Conservation (phyloP, 2,797 vertebrate species). For the Cryptoprocta ferox region DNA sequence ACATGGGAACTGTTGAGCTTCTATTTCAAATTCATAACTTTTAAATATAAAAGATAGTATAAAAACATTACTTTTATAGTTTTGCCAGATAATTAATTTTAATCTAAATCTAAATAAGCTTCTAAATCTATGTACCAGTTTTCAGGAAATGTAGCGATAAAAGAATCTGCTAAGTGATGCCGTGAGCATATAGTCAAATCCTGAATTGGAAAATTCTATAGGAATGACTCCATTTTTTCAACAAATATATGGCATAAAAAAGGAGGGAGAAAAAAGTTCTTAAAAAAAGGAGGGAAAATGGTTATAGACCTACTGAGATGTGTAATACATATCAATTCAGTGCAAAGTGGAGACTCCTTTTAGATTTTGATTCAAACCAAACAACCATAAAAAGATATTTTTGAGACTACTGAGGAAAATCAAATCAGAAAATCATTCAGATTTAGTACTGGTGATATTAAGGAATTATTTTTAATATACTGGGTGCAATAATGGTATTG, state of each 20-base stretch:
- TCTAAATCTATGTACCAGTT: conserved; percentile 24
- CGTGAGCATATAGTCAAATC: background rate
- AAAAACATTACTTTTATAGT: background rate
- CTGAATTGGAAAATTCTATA: background rate
- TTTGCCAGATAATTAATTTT: conserved; percentile 9
- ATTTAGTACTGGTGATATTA: background rate
- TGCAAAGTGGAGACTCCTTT: background rate
- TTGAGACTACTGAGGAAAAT: conserved; percentile 25
- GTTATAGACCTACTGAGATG: background rate
- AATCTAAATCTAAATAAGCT: conserved; percentile 47
- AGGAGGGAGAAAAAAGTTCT: background rate
- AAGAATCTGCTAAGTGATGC: background rate
- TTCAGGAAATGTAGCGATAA: background rate
- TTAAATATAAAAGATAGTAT: background rate
- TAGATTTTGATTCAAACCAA: conserved; percentile 19
- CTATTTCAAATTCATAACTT: conserved; percentile 38
- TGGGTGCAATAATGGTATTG: background rate
- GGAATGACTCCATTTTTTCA: background rate
- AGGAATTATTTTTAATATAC: conserved; percentile 10
- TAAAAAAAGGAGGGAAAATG: background rate
- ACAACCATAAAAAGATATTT: conserved; percentile 6
- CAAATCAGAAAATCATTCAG: background rate
- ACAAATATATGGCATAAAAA: conserved; percentile 7
- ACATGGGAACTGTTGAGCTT: background rate
- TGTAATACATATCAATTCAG: background rate